Base-by-base conservation (phyloP, 2,113 vertebrate species). In the Scolopax mira region DNA sequence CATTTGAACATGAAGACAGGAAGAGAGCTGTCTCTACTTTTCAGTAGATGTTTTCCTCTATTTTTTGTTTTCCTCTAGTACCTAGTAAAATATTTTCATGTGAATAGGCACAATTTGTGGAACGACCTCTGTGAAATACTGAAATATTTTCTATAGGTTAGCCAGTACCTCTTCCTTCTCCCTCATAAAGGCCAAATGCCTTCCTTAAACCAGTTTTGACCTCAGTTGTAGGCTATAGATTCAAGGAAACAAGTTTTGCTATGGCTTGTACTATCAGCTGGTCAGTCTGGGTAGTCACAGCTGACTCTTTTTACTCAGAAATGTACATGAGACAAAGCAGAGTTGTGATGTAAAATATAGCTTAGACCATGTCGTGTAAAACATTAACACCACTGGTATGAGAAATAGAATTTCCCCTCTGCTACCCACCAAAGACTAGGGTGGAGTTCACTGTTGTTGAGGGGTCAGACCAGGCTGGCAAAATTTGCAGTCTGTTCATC, bases 231-330 rank as follows among this genome's bases (percentile, higher is more conserved):
- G 75, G 13, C 21, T 46, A 10, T 0, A 30, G 15, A 15, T 6
- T 58, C 18, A 71, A 66, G 31, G 30, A 77, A 79, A 39, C 4
- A 42, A 11, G 4, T 0, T 0, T 7, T 62, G 14, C 8, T 33
- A 28, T 7, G 22, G 17, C 25, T 54, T 65, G 21, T 42, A 13
- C 18, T 69, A 27, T 6, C 30, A 75, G 9, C 17, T 65, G 31
- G 15, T 73, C 39, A 35, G 35, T 16, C 35, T 42, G 22, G 3
- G 11, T 25, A 39, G 13, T 28, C 42, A 65, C 39, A 85, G 21
- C 3, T 21, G 11, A 27, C n/a, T 24, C 9, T 42, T 89, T 30
- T 57, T 42, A 17, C 33, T 35, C 37, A 14, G 51, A 61, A 75
- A 54, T 10, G 2, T 37, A 3, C 9, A 44, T 0, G 10, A 77